Conservation (phyloP, 2,797 vertebrate species). For the Clarias fuscus region DNA sequence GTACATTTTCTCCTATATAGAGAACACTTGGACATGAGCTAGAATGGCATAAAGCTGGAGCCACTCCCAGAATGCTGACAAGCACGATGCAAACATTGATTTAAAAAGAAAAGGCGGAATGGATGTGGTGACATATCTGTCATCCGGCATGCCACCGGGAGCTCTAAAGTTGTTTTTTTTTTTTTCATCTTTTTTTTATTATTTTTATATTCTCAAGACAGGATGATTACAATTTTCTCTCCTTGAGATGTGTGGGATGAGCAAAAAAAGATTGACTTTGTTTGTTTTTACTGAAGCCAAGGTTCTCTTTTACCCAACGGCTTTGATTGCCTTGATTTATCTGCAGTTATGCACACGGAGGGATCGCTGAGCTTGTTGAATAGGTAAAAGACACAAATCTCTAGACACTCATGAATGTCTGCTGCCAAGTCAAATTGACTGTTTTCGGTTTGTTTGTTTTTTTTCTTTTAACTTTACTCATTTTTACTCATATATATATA, state of each 20-base stretch:
- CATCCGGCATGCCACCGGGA: conserved; percentile 10
- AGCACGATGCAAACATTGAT: conserved; percentile 54
- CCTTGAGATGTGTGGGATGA: conserved; percentile 40
- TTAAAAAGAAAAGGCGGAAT: conserved; percentile 31
- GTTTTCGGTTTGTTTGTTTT: neutral
- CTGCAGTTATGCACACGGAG: conserved; percentile 54
- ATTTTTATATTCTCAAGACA: conserved; percentile 25
- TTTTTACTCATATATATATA: too few species aligned
- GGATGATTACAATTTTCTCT: conserved; percentile 8
- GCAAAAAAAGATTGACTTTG: conserved; percentile 41
- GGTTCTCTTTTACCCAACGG: conserved; percentile 35
- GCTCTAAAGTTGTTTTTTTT: neutral
- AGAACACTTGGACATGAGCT: conserved; percentile 55
- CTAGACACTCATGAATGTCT: conserved; percentile 38
- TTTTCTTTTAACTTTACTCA: conserved; percentile 11
- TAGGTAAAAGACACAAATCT: conserved; percentile 43
- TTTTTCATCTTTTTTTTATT: neutral
- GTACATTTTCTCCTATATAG: conserved; percentile 62
- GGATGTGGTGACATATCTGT: neutral
- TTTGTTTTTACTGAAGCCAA: conserved; percentile 44
- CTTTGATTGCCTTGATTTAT: conserved; percentile 59
- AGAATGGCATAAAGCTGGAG: conserved; percentile 57
- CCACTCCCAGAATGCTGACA: conserved; percentile 62
- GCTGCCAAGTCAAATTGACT: conserved; percentile 27
- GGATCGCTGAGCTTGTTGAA: conserved; percentile 29